Evolutionary conservation across 2,113 vertebrate species (phyloP).

Genomic region (Zosterops borbonicus): DNA sequence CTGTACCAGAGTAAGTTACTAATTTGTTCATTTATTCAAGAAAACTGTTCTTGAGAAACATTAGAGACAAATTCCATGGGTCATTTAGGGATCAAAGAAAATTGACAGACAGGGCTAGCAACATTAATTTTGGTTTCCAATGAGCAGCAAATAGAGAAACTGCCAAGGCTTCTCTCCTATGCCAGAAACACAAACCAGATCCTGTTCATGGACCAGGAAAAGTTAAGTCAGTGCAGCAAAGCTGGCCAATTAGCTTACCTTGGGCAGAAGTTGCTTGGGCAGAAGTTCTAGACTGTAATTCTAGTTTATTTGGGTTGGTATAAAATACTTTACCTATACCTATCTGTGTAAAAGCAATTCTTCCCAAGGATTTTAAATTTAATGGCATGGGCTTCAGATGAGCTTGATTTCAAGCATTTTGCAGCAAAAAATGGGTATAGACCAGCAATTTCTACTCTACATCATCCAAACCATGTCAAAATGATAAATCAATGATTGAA

Average conservation of each 20-base stretch:
- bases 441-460: background rate
- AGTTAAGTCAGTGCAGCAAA: conserved; percentile 7
- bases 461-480: background rate
- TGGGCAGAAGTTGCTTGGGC: background rate
- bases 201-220: conserved; percentile 17
- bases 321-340: background rate
- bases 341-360: background rate
- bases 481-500: background rate
- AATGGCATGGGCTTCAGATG: background rate
- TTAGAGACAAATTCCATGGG: background rate
- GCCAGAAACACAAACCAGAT: conserved; percentile 39
- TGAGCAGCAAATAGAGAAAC: background rate
- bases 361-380: background rate
- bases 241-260: background rate
- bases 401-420: background rate
- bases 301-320: background rate
- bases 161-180: background rate
- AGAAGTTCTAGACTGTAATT: background rate
- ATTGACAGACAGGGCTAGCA: background rate
- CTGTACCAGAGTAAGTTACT: background rate
- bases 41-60: background rate
- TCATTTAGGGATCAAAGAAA: conserved; percentile 1
- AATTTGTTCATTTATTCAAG: background rate
- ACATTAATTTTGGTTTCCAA: background rate
- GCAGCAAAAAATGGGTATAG: background rate